These are phyloP conservation scores for Acropternis orthonyx DNA, from an alignment of 2,797 vertebrate species.

Conservation along the genomic window DNA sequence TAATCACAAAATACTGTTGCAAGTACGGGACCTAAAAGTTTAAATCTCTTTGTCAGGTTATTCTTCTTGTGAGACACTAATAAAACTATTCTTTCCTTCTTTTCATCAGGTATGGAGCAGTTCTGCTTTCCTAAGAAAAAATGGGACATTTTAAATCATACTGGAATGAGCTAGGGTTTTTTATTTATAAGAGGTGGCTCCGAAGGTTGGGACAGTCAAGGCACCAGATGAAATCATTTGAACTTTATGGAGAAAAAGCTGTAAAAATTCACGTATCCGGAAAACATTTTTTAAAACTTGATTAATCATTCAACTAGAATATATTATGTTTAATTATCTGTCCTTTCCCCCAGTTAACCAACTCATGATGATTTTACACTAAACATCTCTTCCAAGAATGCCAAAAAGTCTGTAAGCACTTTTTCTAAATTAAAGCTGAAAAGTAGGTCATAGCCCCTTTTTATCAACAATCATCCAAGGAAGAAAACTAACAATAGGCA, in stretches of 20 bases:
- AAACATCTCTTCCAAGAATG: background rate
- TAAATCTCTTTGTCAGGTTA: background rate
- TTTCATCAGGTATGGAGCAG: background rate
- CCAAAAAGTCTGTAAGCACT: background rate
- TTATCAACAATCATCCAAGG: background rate
- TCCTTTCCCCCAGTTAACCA: background rate
- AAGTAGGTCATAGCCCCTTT: background rate
- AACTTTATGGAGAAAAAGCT: background rate
- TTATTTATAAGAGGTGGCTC: background rate
- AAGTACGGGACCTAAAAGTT: background rate
- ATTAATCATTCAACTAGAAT: background rate
- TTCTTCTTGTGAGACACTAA: background rate
- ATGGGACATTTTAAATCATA: background rate
- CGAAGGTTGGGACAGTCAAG: background rate
- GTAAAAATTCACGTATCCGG: background rate
- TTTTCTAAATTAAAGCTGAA: background rate
- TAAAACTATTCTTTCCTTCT: background rate
- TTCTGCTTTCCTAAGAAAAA: background rate
- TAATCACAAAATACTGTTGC: background rate
- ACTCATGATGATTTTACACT: background rate
- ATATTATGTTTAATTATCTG: background rate
- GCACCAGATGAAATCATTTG: background rate
- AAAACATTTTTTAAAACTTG: background rate
- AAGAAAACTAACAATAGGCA: background rate
- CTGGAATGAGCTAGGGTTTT: background rate